These are phyloP conservation scores for Idris sp. DNA, from an alignment of 1,140 invertebrate genomes.

Conservation along the genomic window DNA sequence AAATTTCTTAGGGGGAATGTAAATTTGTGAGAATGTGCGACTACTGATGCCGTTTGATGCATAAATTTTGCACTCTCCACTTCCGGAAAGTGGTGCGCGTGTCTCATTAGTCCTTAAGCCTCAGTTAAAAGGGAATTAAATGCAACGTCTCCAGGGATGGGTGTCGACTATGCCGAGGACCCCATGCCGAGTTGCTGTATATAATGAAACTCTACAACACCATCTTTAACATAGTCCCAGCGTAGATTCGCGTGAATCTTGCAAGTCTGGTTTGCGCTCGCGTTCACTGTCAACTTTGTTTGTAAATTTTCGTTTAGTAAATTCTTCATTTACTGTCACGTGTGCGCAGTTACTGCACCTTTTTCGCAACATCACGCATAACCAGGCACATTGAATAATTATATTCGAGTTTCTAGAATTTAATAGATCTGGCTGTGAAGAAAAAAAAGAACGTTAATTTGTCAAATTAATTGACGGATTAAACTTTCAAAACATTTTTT, in stretches of 20 bases:
- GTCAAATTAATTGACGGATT: too few species aligned
- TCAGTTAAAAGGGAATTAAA: slow-evolving; percentile 72
- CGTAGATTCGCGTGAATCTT: slow-evolving; percentile 46
- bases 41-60: slow-evolving; percentile 55
- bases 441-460: too few species aligned
- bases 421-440: too few species aligned
- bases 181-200: slow-evolving; percentile 68
- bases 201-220: slow-evolving; percentile 70
- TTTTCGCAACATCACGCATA: too few species aligned
- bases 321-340: slow-evolving; percentile 30
- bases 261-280: slow-evolving; percentile 31
- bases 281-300: slow-evolving; percentile 43
- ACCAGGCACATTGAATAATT: too few species aligned
- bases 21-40: slow-evolving; percentile 35
- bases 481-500: too few species aligned
- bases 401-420: too few species aligned
- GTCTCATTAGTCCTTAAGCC: slow-evolving; percentile 72
- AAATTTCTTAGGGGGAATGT: slow-evolving; percentile 4
- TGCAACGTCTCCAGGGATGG: slow-evolving; percentile 68
- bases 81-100: slow-evolving; percentile 69
- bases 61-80: slow-evolving; percentile 67
- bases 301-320: slow-evolving; percentile 33
- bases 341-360: too few species aligned
- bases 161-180: slow-evolving; percentile 70
- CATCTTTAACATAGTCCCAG: slow-evolving; percentile 63